phyloP scores from a whole-genome alignment of 2,113 vertebrate species.

The Mesitornis unicolor region DNA sequence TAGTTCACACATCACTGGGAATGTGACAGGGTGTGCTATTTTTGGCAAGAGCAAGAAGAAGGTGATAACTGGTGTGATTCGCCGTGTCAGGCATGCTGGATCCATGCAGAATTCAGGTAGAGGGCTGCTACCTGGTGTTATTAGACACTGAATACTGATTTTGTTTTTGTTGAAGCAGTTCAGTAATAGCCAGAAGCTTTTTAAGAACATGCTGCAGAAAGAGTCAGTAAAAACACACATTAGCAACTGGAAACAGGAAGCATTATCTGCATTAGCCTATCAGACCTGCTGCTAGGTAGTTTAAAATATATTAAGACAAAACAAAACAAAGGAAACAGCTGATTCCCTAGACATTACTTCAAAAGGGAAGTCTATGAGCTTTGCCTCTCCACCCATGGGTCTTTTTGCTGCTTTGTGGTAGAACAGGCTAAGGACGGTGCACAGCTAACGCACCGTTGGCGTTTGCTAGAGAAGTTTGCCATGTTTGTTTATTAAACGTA shows the following conservation, averaged over 20 bases:
- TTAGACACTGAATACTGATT: slow-evolving; percentile 92
- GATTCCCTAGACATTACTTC: not conserved
- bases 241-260: not conserved
- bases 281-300: not conserved
- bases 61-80: slow-evolving; percentile 76
- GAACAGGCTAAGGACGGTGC: fast-evolving
- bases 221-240: not conserved
- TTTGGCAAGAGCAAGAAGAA: slow-evolving; percentile 81
- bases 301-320: not conserved
- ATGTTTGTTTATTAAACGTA: not conserved
- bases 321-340: not conserved
- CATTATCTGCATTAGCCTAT: not conserved
- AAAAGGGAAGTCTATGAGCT: not conserved
- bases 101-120: slow-evolving; percentile 75
- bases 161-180: slow-evolving; percentile 96
- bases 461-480: not conserved
- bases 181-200: slow-evolving; percentile 95
- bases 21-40: slow-evolving; percentile 77
- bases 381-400: no score
- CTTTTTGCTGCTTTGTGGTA: no score
- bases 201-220: slow-evolving; percentile 88
- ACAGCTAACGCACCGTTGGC: not conserved
- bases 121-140: slow-evolving; percentile 91
- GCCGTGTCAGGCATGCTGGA: slow-evolving; percentile 81
- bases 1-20: slow-evolving; percentile 85